Conservation (phyloP, 37 sponge, comb jelly and placozoan species). For the Beroe forskalii region DNA sequence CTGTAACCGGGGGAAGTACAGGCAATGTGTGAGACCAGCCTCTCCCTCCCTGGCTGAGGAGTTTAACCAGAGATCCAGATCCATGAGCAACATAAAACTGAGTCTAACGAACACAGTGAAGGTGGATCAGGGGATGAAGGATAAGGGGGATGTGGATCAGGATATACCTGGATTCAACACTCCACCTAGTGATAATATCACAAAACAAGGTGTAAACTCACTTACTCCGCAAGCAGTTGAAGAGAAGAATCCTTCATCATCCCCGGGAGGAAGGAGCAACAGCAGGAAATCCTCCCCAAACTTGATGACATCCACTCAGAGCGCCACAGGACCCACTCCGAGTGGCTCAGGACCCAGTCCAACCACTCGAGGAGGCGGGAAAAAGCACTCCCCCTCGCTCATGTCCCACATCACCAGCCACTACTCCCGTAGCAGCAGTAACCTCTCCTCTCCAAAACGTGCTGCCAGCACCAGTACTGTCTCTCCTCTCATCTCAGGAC, state of each 20-base stretch:
- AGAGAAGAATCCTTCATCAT: neutral
- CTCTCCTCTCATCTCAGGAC: neutral
- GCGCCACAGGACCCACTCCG: too few relatives aligned
- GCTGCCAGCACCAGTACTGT: too few relatives aligned
- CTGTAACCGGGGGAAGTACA: neutral
- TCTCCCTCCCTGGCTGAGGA: neutral
- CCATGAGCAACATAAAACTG: neutral
- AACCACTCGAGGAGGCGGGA: too few relatives aligned
- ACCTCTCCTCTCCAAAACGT: too few relatives aligned
- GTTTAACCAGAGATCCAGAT: neutral
- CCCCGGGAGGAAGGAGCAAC: neutral
- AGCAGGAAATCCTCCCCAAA: too few relatives aligned
- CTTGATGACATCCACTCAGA: too few relatives aligned
- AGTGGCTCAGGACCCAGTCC: too few relatives aligned
- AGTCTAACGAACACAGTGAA: neutral
- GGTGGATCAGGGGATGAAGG: neutral
- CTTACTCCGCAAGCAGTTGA: too few relatives aligned
- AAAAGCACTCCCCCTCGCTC: neutral
- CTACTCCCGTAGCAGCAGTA: too few relatives aligned
- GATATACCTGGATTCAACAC: too few relatives aligned
- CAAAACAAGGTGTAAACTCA: too few relatives aligned
- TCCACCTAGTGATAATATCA: too few relatives aligned
- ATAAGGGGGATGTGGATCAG: neutral
- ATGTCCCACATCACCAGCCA: constrained; percentile 11
- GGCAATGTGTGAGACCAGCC: neutral